A percentile compares a stretch with the other conserved stretches of the same genome.
Conservation (phyloP, 1,140 invertebrate species). For the Zaprionus ghesquierei region DNA sequence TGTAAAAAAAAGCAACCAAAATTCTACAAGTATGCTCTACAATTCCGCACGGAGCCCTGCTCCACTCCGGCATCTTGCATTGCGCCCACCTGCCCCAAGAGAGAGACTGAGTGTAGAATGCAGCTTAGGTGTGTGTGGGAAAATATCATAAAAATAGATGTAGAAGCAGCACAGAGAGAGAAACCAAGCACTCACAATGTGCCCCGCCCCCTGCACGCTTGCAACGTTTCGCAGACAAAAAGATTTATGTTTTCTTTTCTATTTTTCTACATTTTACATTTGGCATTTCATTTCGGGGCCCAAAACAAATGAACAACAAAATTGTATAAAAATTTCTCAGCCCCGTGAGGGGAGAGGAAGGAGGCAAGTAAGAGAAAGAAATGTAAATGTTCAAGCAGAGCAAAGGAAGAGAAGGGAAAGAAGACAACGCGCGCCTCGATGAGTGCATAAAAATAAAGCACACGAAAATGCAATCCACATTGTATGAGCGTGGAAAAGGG, state of each 20-base stretch:
- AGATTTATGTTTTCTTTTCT: slow-evolving; percentile 62
- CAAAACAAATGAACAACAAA: slow-evolving; percentile 71
- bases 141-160: slow-evolving; percentile 23
- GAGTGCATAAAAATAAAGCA: slow-evolving; percentile 42
- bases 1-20: slow-evolving; percentile 36
- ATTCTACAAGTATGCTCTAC: slow-evolving; percentile 20
- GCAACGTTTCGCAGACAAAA: slow-evolving; percentile 46
- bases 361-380: slow-evolving; percentile 9
- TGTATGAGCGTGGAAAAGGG: slow-evolving; percentile 14
- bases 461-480: slow-evolving; percentile 26
- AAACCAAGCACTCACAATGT: slow-evolving; percentile 26
- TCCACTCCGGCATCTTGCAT: slow-evolving; percentile 42
- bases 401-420: slow-evolving; percentile 23
- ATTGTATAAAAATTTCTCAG: slow-evolving; percentile 67
- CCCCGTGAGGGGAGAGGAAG: not conserved
- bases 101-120: not conserved
- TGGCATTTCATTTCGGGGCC: slow-evolving; percentile 22
- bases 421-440: slow-evolving; percentile 29
- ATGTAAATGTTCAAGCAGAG: slow-evolving; percentile 44
- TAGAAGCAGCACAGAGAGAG: slow-evolving; percentile 2
- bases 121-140: slow-evolving; percentile 18
- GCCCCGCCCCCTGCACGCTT: slow-evolving; percentile 5
- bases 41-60: not conserved
- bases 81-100: slow-evolving; percentile 28
- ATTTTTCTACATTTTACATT: slow-evolving; percentile 50